Evolutionary conservation across 2,113 vertebrate genomes (phyloP), one percentile per base, ranked within the genome.

Genomic region (Pseudopipra pipra): DNA sequence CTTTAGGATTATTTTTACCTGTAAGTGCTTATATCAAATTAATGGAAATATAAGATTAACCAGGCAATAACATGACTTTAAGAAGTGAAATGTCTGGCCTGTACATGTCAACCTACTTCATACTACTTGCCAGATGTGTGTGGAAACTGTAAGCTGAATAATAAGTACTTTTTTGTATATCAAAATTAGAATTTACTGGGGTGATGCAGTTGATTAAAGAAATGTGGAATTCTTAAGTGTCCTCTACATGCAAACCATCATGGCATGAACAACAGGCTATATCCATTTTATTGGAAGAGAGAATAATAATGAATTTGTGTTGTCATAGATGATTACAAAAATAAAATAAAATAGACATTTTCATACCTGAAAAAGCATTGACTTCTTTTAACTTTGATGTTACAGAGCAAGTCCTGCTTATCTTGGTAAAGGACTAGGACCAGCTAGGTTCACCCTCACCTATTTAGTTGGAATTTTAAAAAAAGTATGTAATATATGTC

Each of bases 1-100:
- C 31, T 85, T 88, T 41, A 65, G 71, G 95, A 95, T 96, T 93
- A 72, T 55, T 71, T 96, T 37, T 95, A 89, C 95, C 65, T 97
- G 68, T 79, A 90, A 88, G 24, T 93, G 37, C 87, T 82, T 90
- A 65, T 94, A 94, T 93, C 54, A 44, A 86, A 91, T 83, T 84
- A 86, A 87, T 93, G 68, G 88, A 92, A 87, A 87, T 95, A 56
- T 37, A 85, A 78, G 88, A 81, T 97, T 96, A 95, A 71, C 33
- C 41, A 6, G 89, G 74, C 65, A 91, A 63, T 94, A 93, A 70
- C 37, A 56, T 76, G 85, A 74, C 72, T 95, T 80, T 58, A 67
- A 91, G 85, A 92, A 93, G 65, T 81, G 61, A 86, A 79, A 87
- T 78, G 31, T 87, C 65, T 94, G 71, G 37, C 82, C 70, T 93